Base-by-base conservation (phyloP, 2,797 vertebrate genomes). In the Meda fulgida region DNA sequence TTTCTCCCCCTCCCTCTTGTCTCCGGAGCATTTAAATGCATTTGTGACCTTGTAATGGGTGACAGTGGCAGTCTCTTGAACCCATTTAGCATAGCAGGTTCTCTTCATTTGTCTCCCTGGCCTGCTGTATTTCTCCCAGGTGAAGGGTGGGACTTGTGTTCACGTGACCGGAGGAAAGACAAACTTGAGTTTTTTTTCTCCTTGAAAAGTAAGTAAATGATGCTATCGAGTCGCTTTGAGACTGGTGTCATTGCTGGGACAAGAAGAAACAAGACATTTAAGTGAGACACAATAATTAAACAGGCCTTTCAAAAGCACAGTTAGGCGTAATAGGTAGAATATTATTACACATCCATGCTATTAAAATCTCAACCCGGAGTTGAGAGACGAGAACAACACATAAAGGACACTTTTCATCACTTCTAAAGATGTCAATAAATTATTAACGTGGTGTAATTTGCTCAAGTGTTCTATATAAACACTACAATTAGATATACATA, bases 1-100 rank as follows among this genome's bases (percentile, higher is more conserved):
- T 60, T 53, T 23, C 85, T 78, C 66, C 71, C 83, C 75, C 65
- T 67, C 66, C 81, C 70, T 72, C 63, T 67, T 23, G 29, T 91
- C 92, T 94, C 93, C 91, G 90, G 92, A 94, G 92, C 90, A 94
- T 95, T 96, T 95, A 95, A 95, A 97, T 96, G 91, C 93, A 95
- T 92, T 87, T 89, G 89, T 96, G 96, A 97, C 96, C 96, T 97
- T 97, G 95, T 94, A 95, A 95, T 94, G 91, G 92, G 92, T 93
- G 95, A 95, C 93, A 93, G 93, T 90, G 93, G 94, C 93, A 93
- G 93, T 94, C 92, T 94, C 95, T 96, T 96, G 94, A 97, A 96
- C 95, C 92, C 94, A 96, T 95, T 97, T 95, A 97, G 92, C 89
- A 94, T 91, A 93, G 94, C 92, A 92, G 78, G 67, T n/a, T 92